These are phyloP conservation scores for Leucoraja ocellata DNA, from an alignment of 2,797 vertebrate genomes.

Conservation along the genomic window DNA sequence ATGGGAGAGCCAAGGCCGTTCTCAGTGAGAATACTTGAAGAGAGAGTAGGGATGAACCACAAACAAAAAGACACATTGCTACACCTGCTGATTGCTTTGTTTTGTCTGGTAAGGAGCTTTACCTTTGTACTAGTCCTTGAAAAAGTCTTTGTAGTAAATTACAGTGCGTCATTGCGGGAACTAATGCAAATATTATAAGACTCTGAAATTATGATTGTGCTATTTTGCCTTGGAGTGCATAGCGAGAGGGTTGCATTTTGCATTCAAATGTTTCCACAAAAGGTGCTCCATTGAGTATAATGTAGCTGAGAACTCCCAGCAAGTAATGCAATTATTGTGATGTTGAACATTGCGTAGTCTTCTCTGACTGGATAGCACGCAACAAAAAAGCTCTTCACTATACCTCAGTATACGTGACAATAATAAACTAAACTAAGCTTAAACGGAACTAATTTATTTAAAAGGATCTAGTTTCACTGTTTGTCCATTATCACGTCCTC, in stretches of 20 bases:
- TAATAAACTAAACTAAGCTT: too few relatives aligned
- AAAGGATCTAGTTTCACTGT: too few relatives aligned
- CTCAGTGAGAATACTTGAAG: not conserved
- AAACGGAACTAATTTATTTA: too few relatives aligned
- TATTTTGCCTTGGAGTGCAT: not conserved
- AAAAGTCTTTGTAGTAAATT: conserved; percentile 4
- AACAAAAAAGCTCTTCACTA: too few relatives aligned
- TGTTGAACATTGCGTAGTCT: too few relatives aligned
- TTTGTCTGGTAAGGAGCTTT: conserved; percentile 30
- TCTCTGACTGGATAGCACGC: too few relatives aligned
- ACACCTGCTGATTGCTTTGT: conserved; percentile 31
- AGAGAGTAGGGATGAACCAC: not conserved
- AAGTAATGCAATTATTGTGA: too few relatives aligned
- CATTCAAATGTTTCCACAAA: not conserved
- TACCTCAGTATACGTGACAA: too few relatives aligned
- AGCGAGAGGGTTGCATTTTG: not conserved
- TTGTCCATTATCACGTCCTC: too few relatives aligned
- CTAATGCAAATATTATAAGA: conserved; percentile 7
- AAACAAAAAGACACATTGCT: conserved; percentile 22
- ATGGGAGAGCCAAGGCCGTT: not conserved
- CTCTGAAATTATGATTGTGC: not conserved
- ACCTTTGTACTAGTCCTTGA: conserved; percentile 22
- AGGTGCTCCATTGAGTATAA: too few relatives aligned
- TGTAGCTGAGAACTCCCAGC: not conserved
- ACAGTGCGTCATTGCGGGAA: not conserved